Percentiles rank a stretch among this genome's conserved stretches.
phyloP scores from a whole-genome alignment of 2,113 vertebrate genomes.

The Macrotis lagotis region DNA sequence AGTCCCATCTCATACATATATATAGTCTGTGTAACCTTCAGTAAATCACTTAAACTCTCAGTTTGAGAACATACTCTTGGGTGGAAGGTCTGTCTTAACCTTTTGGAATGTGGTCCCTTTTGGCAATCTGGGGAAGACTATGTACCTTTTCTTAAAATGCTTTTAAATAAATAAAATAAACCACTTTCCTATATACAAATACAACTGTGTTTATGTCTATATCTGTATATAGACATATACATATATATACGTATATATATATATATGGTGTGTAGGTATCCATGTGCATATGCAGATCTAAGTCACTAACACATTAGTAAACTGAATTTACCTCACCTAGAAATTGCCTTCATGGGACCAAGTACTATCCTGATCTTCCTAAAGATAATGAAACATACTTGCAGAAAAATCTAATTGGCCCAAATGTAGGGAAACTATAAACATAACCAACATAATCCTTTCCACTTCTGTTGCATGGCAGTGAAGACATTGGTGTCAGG shows the following conservation, averaged over 20 bases:
- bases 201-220: not conserved
- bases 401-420: not conserved
- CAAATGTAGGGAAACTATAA: not conserved
- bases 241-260: too few relatives aligned
- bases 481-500: not conserved
- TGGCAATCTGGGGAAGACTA: not conserved
- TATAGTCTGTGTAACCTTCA: not conserved
- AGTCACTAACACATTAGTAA: not conserved
- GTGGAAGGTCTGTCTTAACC: not conserved
- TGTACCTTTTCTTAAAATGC: not conserved
- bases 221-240: not conserved
- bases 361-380: not conserved
- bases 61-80: not conserved
- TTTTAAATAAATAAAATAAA: not conserved
- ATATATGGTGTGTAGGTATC: too few relatives aligned
- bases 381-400: not conserved
- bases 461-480: not conserved
- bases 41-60: not conserved
- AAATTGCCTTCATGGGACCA: not conserved
- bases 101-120: not conserved
- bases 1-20: not conserved
- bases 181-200: not conserved
- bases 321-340: not conserved
- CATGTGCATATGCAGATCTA: not conserved
- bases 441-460: not conserved